Evolutionary conservation across 2,888 invertebrate species (phyloP).

Genomic region (Alloplasta piceator): DNA sequence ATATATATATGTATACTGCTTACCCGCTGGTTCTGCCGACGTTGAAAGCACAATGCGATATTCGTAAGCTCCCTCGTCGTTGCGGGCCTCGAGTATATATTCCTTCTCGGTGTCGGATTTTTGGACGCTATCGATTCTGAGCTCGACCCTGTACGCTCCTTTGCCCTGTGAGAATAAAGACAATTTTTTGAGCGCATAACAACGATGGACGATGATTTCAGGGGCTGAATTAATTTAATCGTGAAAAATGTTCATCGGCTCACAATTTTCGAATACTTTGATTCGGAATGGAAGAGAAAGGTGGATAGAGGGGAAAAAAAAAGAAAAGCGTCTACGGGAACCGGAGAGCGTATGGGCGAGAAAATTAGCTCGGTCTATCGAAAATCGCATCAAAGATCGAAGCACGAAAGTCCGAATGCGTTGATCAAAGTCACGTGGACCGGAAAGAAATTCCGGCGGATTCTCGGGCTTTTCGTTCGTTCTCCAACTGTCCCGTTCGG

Average conservation of each 20-base stretch:
- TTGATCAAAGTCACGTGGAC: slow-evolving; percentile 63
- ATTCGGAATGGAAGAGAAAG: neutral
- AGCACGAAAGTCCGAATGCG: slow-evolving; percentile 48
- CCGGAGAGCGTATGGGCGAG: neutral
- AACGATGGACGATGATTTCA: neutral
- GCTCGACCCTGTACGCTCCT: slow-evolving; percentile 88
- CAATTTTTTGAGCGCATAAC: too few relatives aligned
- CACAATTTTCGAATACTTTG: too few relatives aligned
- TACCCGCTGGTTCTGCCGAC: slow-evolving; percentile 86
- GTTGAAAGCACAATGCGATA: slow-evolving; percentile 89
- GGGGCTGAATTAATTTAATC: neutral
- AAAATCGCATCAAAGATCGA: slow-evolving; percentile 43
- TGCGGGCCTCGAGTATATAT: slow-evolving; percentile 88
- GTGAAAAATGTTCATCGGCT: neutral
- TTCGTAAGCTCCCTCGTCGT: slow-evolving; percentile 87
- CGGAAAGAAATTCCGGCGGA: slow-evolving; percentile 59
- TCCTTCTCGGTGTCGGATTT: slow-evolving; percentile 91
- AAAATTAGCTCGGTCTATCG: slow-evolving; percentile 50
- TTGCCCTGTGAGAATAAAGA: slow-evolving; percentile 84
- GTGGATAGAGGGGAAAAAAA: neutral
- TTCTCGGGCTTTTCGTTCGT: slow-evolving; percentile 25
- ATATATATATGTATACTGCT: slow-evolving; percentile 63
- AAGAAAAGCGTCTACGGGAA: slow-evolving; percentile 3
- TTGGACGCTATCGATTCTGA: slow-evolving; percentile 88
- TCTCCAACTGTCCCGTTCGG: neutral